Evolutionary conservation across 2,888 invertebrate genomes (phyloP), one percentile per base, ranked within the genome.

Genomic region (Blera fallax): DNA sequence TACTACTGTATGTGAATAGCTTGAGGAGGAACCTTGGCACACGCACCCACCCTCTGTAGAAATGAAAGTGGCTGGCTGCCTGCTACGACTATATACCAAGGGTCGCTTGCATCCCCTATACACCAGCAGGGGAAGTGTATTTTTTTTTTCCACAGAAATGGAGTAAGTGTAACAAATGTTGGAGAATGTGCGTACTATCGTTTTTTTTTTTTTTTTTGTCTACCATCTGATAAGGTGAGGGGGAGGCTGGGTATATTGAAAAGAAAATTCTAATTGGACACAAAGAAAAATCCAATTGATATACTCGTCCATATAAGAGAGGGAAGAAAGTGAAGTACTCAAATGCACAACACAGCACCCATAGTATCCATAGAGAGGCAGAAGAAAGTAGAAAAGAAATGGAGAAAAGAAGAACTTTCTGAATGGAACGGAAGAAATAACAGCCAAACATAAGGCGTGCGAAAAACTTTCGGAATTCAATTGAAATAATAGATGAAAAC

Each of bases 211-310:
- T 34, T 18, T 11, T n/a, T 10, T 14, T 32, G 14, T 70, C 18
- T 21, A 16, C 34, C 56, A 73, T 62, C 52, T 14, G 48, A 65
- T 64, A 78, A 77, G 67, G 64, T 43, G 50, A 37, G 14, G 72
- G 58, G 77, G 78, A 67, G 65, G 70, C 34, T 43, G 50, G 18
- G 40, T 8, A 5, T 11, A 18, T 60, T 64, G 60, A 77, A 80
- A 64, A 72, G 67, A 85, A 85, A 72, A 81, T 77, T 85, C 85
- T 85, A 85, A 85, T 85, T 81, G 85, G 85, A 76, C 60, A 85
- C 85, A 85, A 81, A 85, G 54, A 45, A 64, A 67, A 58, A 69
- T 65, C 56, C 69, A 74, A 74, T 80, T 64, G 56, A 11, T 6
- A 29, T n/a, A n/a, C n/a, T n/a, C n/a, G n/a, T n/a, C n/a, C n/a